Conservation (phyloP, 2,888 invertebrate species). For the Gari tellinella region DNA sequence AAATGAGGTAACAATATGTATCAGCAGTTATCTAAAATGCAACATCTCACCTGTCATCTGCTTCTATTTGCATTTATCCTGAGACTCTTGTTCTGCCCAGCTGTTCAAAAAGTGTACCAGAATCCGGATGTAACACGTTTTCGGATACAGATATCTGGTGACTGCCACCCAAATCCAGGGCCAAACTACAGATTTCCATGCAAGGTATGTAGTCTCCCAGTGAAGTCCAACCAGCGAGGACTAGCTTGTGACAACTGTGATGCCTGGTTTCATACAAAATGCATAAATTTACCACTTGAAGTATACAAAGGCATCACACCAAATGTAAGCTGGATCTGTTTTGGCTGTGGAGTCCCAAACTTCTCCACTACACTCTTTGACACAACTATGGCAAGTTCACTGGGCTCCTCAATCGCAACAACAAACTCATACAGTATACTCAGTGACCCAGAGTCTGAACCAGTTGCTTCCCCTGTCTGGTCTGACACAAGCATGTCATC, state of each 20-base stretch:
- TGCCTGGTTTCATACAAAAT: constrained; percentile 7
- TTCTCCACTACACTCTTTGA: constrained; percentile 16
- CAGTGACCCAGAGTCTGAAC: neutral
- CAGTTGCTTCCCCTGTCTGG: neutral
- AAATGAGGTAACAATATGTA: too few relatives aligned
- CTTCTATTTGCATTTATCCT: too few relatives aligned
- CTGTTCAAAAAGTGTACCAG: too few relatives aligned
- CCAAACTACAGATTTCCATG: too few relatives aligned
- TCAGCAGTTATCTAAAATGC: too few relatives aligned
- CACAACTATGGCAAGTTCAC: neutral
- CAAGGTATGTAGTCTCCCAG: too few relatives aligned
- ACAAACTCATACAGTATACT: constrained; percentile 17
- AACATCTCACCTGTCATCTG: too few relatives aligned
- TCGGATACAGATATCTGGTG: too few relatives aligned
- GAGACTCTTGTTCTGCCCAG: too few relatives aligned
- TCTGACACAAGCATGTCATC: neutral
- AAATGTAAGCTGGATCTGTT: constrained; percentile 17
- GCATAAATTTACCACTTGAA: neutral
- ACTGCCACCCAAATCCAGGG: too few relatives aligned
- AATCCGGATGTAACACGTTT: too few relatives aligned
- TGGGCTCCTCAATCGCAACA: constrained; percentile 12
- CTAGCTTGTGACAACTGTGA: constrained; percentile 18
- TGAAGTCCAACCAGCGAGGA: neutral
- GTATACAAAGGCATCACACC: neutral
- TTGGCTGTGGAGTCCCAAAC: constrained; percentile 14